A percentile compares a stretch with the other conserved stretches of the same genome.
phyloP scores from a whole-genome alignment of 2,113 vertebrate genomes.

The Tychaedon coryphoeus region DNA sequence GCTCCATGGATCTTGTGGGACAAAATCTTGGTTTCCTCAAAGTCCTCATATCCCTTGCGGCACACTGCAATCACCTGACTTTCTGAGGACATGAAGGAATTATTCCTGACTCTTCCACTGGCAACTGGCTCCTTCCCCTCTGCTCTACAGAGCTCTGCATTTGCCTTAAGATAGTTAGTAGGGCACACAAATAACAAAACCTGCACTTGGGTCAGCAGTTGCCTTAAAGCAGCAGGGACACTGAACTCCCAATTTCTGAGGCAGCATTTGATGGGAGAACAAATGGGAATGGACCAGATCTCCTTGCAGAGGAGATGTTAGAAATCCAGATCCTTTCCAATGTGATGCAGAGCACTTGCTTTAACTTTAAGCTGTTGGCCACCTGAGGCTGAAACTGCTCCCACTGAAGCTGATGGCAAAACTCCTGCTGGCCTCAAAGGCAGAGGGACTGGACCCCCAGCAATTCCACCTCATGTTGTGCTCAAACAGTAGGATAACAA shows the following conservation, averaged over 20 bases:
- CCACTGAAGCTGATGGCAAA: background rate
- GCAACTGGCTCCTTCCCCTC: background rate
- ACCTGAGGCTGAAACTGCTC: background rate
- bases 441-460: background rate
- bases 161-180: background rate
- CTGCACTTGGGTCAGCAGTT: background rate
- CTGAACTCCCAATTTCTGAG: background rate
- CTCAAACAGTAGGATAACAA: background rate
- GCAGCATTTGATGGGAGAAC: background rate
- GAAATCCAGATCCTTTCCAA: background rate
- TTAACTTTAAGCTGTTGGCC: background rate
- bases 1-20: background rate
- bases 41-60: background rate
- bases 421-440: background rate
- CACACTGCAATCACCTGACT: background rate
- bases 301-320: background rate
- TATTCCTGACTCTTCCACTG: background rate
- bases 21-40: background rate
- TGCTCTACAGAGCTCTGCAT: background rate
- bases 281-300: background rate
- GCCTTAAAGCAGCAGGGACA: background rate
- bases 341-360: background rate
- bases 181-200: background rate
- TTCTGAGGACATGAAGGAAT: background rate
- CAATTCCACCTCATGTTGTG: background rate